A percentile compares a stretch with the other conserved stretches of the same genome.
Evolutionary conservation across 2,888 invertebrate species (phyloP).

Genomic region (Pristionchus japonicus): DNA sequence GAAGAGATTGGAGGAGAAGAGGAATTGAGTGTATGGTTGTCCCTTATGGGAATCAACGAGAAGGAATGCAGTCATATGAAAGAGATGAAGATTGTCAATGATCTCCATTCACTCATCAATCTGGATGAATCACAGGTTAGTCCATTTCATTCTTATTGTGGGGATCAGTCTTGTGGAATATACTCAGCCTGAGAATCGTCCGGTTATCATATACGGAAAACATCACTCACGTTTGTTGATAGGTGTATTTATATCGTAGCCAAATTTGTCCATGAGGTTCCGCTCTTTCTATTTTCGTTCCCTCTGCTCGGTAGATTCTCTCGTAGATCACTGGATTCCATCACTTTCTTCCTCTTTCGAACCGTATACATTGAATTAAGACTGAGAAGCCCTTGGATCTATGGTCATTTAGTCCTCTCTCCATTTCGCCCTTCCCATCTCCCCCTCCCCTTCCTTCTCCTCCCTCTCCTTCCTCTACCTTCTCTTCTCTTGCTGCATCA

Average conservation of each 20-base stretch:
- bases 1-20: constrained; percentile 28
- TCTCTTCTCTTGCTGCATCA: constrained; percentile 17
- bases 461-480: neutral
- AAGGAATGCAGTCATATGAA: constrained; percentile 39
- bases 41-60: constrained; percentile 39
- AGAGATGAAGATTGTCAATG: constrained; percentile 8
- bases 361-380: constrained; percentile 1
- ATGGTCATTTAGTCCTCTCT: constrained; percentile 1
- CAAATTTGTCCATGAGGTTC: neutral
- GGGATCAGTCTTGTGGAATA: neutral
- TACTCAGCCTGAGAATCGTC: too few species aligned
- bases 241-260: neutral
- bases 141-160: too few species aligned
- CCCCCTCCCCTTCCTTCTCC: neutral
- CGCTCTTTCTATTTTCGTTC: neutral
- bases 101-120: constrained; percentile 27
- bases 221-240: neutral
- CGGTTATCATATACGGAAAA: neutral
- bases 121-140: constrained; percentile 13
- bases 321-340: neutral
- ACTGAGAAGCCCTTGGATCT: neutral
- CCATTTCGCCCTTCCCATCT: neutral
- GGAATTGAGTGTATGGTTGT: constrained; percentile 29
- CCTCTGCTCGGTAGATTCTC: neutral
- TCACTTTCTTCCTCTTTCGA: neutral